A percentile compares a stretch with the other conserved stretches of the same genome.
phyloP scores from a whole-genome alignment of 1,140 invertebrate species.

The Cephus cinctus region DNA sequence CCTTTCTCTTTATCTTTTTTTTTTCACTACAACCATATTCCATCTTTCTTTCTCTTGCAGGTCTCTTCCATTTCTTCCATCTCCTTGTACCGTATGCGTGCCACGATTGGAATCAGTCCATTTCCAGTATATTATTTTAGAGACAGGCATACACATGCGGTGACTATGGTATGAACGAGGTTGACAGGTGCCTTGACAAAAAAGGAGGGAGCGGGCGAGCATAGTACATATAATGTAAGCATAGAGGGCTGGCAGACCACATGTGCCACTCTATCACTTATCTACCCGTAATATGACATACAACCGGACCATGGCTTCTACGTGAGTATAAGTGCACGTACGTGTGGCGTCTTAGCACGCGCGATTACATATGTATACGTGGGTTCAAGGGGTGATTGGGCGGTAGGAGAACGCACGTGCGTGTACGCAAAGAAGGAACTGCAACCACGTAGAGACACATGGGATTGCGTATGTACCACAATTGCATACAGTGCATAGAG shows the following conservation, averaged over 20 bases:
- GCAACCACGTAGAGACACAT: too few species aligned
- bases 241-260: slow-evolving; percentile 50
- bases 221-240: slow-evolving; percentile 42
- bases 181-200: slow-evolving; percentile 49
- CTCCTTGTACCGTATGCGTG: slow-evolving; percentile 41
- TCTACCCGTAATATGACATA: slow-evolving; percentile 40
- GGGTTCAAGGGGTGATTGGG: too few species aligned
- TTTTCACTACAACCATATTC: slow-evolving; percentile 27
- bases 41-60: slow-evolving; percentile 14
- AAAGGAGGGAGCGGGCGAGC: slow-evolving; percentile 27
- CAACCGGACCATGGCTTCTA: slow-evolving; percentile 15
- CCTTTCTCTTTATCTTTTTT: not conserved
- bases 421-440: too few species aligned
- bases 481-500: too few species aligned
- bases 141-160: slow-evolving; percentile 33
- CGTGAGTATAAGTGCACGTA: too few species aligned
- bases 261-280: slow-evolving; percentile 50
- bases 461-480: too few species aligned
- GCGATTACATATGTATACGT: too few species aligned
- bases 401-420: too few species aligned
- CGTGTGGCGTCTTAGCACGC: too few species aligned
- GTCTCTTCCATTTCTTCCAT: slow-evolving; percentile 23
- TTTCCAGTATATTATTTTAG: slow-evolving; percentile 44
- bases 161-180: slow-evolving; percentile 38
- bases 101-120: slow-evolving; percentile 36